These are phyloP conservation scores for Misgurnus mizolepis DNA, from an alignment of 2,113 vertebrate genomes.

Conservation along the genomic window DNA sequence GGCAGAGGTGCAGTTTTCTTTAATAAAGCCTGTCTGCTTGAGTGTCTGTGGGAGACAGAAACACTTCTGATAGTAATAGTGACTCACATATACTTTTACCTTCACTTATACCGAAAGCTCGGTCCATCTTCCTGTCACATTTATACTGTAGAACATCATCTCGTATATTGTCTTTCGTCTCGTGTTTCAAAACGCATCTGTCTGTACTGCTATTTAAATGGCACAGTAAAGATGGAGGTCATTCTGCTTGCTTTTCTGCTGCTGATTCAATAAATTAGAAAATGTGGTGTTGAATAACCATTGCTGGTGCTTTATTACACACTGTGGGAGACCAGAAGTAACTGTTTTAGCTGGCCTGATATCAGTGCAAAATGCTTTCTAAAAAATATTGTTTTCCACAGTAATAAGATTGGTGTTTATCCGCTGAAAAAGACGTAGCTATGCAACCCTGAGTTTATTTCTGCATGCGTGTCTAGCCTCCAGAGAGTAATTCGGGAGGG, in stretches of 20 bases:
- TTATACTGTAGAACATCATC: not conserved
- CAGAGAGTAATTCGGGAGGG: slow-evolving; percentile 59
- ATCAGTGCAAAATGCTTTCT: slow-evolving; percentile 17
- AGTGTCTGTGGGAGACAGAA: slow-evolving; percentile 17
- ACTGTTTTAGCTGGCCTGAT: slow-evolving; percentile 18
- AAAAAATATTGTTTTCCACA: slow-evolving; percentile 58
- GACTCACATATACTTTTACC: slow-evolving; percentile 28
- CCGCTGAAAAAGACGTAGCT: slow-evolving; percentile 63
- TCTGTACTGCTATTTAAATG: not conserved
- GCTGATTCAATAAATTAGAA: not conserved
- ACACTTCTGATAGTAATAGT: slow-evolving; percentile 31
- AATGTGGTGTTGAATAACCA: not conserved
- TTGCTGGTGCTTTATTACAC: not conserved
- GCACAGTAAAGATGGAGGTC: not conserved
- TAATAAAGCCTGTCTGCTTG: slow-evolving; percentile 44
- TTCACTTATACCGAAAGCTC: not conserved
- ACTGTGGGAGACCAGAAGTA: slow-evolving; percentile 16
- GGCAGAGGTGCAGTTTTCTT: slow-evolving; percentile 35
- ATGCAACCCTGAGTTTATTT: slow-evolving; percentile 76
- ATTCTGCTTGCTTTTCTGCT: not conserved
- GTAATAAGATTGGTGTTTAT: slow-evolving; percentile 69
- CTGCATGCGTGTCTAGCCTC: slow-evolving; percentile 75
- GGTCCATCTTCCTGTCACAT: not conserved
- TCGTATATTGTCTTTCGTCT: not conserved
- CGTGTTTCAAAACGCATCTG: not conserved